Evolutionary conservation across 2,888 invertebrate genomes (phyloP).

Genomic region (Hecatera dysodea): DNA sequence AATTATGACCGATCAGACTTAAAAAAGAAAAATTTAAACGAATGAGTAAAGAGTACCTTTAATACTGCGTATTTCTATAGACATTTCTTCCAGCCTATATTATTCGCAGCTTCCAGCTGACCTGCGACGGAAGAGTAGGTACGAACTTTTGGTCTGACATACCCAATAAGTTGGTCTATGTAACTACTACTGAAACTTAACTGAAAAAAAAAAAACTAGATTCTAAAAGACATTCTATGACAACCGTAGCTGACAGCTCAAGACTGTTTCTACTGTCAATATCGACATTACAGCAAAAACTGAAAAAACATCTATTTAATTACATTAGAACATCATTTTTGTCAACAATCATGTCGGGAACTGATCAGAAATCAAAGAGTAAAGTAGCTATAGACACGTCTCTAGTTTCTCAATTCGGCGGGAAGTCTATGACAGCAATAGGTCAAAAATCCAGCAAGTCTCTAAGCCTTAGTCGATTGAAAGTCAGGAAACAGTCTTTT

Average conservation of each 20-base stretch:
- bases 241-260: slow-evolving; percentile 6
- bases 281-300: not conserved
- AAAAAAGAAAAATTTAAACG: too few species aligned
- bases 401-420: rapidly evolving
- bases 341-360: not conserved
- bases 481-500: slow-evolving; percentile 76
- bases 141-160: not conserved
- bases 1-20: too few species aligned
- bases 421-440: not conserved
- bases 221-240: slow-evolving; percentile 3
- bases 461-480: slow-evolving; percentile 74
- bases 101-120: too few species aligned
- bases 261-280: slow-evolving; percentile 2
- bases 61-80: too few species aligned
- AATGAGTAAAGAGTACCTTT: too few species aligned
- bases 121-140: too few species aligned
- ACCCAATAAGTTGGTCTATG: not conserved
- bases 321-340: not conserved
- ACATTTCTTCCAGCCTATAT: too few species aligned
- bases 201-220: not conserved
- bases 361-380: rapidly evolving
- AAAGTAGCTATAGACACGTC: slow-evolving; percentile 9
- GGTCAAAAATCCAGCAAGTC: not conserved
- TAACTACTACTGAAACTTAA: not conserved
- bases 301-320: not conserved